Conservation (phyloP, 2,888 invertebrate genomes). For the Andrena flavipes region DNA sequence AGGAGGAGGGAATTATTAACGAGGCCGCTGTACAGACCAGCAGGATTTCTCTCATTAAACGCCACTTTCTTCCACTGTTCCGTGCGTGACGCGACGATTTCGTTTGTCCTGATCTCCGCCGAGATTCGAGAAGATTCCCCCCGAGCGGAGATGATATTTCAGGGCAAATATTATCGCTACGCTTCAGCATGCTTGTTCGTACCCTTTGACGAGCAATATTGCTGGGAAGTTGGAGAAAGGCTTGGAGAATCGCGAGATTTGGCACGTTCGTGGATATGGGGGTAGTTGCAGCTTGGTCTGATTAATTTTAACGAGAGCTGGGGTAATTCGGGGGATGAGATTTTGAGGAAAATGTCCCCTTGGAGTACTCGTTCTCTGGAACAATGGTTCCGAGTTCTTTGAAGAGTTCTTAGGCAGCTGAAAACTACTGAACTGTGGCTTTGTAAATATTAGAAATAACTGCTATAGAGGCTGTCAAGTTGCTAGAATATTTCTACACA, state of each 20-base stretch:
- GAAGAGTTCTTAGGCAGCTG: too few species aligned
- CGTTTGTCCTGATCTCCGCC: slow-evolving; percentile 29
- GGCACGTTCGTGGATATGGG: background rate
- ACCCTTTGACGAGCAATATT: background rate
- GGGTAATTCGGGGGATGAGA: too few species aligned
- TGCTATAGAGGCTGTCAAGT: too few species aligned
- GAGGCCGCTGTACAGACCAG: slow-evolving; percentile 46
- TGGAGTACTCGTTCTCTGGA: too few species aligned
- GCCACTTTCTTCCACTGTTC: background rate
- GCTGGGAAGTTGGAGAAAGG: background rate
- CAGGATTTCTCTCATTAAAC: slow-evolving; percentile 50
- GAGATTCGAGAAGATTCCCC: background rate
- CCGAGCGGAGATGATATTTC: slow-evolving; percentile 10
- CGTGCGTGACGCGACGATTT: slow-evolving; percentile 29
- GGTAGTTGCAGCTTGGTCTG: too few species aligned
- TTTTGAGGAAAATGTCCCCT: too few species aligned
- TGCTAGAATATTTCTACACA: too few species aligned
- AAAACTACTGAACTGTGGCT: too few species aligned
- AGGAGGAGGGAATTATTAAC: slow-evolving; percentile 66
- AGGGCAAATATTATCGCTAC: slow-evolving; percentile 35
- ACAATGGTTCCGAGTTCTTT: too few species aligned
- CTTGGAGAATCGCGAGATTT: background rate
- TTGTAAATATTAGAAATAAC: too few species aligned
- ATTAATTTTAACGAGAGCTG: too few species aligned
- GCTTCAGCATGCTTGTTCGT: background rate